Evolutionary conservation across 2,797 vertebrate species (phyloP), one percentile per base, ranked within the genome.

Genomic region (Tenualosa thibaudeaui): DNA sequence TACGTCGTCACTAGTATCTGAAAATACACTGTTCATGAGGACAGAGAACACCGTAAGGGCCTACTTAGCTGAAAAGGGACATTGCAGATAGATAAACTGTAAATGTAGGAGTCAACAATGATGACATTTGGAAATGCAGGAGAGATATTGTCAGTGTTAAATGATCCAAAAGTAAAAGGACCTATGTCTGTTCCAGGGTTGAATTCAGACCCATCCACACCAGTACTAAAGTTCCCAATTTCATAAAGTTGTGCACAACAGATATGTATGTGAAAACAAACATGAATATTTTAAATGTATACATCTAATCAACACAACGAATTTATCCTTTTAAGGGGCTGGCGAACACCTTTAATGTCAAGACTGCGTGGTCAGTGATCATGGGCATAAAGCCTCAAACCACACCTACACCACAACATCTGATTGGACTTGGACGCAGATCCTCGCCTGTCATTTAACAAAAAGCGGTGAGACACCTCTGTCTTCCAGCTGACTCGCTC

Each of bases 401-500:
- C 85, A 93, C 94, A 92, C 94, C 94, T 93, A 95, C 93, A 93
- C 92, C 89, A 88, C 88, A 88, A 91, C 83, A 89, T 90, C 93
- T 95, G 94, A 96, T 96, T 96, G 95, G 95, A 92, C 88, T 92
- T 93, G 31, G 31, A 90, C 91, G 93, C 92, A 93, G 91, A 90
- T 93, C 88, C 92, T 85, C 71, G 37, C 89, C 89, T 84, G 87
- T 93, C 93, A 94, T 95, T 94, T 94, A 94, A 93, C 90, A 91
- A 88, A 87, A 87, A 90, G 88, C 86, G 91, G 87, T 43, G 85
- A 26, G 84, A 88, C 88, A 88, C 88, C 81, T 91, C 92, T 88
- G 89, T 90, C 83, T 84, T 83, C 75, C 68, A 46, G 54, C 82
- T 87, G 86, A 90, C 91, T 91, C 87, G 83, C 88, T 82, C 75